phyloP scores from a whole-genome alignment of 2,113 vertebrate genomes.

The human (Homo sapiens) region DNA sequence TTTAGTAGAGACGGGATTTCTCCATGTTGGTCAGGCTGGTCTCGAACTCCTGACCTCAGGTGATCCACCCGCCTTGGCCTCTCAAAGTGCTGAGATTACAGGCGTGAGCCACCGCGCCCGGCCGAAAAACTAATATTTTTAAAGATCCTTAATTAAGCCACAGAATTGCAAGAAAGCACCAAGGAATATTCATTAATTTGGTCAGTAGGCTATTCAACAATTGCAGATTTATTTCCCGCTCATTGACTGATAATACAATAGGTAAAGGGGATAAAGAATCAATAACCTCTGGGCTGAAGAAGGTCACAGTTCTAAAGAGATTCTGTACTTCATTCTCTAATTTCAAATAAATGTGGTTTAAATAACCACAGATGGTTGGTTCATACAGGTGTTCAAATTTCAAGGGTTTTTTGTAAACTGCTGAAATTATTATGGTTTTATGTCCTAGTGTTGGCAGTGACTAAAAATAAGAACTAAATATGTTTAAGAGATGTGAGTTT shows the following conservation, averaged over 20 bases:
- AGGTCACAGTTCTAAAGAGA: background rate
- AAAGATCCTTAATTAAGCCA: background rate
- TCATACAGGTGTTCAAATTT: accelerated
- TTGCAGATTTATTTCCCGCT: accelerated
- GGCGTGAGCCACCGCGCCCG: accelerated
- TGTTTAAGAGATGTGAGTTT: background rate
- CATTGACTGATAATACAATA: accelerated
- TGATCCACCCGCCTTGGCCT: too few species aligned
- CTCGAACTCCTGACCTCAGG: too few species aligned
- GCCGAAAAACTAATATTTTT: background rate
- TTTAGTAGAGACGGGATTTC: too few species aligned
- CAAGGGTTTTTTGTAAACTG: background rate
- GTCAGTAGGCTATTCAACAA: accelerated
- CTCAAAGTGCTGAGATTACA: too few species aligned
- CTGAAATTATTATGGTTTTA: background rate
- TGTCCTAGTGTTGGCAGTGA: accelerated
- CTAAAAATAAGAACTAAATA: background rate
- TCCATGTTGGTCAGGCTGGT: too few species aligned
- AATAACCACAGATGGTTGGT: background rate
- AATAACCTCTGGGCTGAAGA: background rate
- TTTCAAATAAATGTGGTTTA: too few species aligned
- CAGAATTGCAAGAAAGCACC: background rate
- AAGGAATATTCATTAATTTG: too few species aligned
- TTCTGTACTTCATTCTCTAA: accelerated
- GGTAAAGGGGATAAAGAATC: background rate